Evolutionary conservation across 2,113 vertebrate species (phyloP), one percentile per base, ranked within the genome.

Genomic region (Delphinapterus leucas): DNA sequence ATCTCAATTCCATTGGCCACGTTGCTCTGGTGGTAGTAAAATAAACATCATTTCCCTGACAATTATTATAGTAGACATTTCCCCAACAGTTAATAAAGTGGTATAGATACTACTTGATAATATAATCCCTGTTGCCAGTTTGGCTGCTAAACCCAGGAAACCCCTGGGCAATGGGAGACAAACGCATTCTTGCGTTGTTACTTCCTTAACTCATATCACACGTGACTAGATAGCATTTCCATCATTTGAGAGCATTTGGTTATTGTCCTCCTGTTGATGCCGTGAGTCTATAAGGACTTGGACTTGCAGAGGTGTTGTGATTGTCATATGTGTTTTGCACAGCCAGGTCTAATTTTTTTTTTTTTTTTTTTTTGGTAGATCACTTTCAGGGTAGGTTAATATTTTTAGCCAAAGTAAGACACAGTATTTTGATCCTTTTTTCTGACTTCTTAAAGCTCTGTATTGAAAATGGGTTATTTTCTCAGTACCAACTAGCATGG

Each of bases 41-140:
- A 90, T 41, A 96, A 97, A 80, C 74, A 90, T 90, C 84, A 49
- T 98, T 98, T 96, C 81, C 81, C 90, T 97, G 97, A 97, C 97
- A 55, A 28, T 18, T 86, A 98, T 88, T 95, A 79, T 97, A 97
- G 68, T 58, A 96, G 97, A 96, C 92, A 31, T 98, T 98, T 98
- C 90, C 86, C 82, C 97, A 97, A 97, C 96, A 97, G 97, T 98
- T 98, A 98, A 98, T 98, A 98, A 98, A 98, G 98, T 98, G 90
- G 92, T 5, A 53, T 73, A 94, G 97, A 90, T 95, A 86, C 97
- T 98, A 67, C 96, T 98, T 58, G 44, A 96, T 98, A 98, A 98
- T 98, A 83, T 70, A 98, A 98, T 98, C 97, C 96, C 95, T 60
- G 91, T 97, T 98, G 98, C 98, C 97, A 98, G 97, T 98, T 98